Base-by-base conservation (phyloP, 2,888 invertebrate species). In the Norana najaformis region DNA sequence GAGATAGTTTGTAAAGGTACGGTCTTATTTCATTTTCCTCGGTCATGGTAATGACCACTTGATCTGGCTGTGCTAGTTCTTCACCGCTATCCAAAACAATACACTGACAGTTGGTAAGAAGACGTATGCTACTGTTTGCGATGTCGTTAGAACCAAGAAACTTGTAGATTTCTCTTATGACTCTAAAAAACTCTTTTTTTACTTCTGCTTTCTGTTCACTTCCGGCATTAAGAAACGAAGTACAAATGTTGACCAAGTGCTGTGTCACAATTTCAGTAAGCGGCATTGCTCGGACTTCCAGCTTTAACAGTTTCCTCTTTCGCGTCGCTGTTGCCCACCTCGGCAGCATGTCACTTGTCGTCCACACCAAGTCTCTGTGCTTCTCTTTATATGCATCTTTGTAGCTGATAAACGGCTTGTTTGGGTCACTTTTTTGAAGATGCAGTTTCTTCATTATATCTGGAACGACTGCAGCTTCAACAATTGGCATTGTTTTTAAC, bases 401-500 rank as follows among this genome's bases (percentile, higher is more conserved):
- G 37, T 85, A 85, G 85, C 85, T 85, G 23, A 85, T 37, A 14
- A 85, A 85, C 37, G 85, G 37, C 35, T 35, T 23, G 23, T 35
- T 85, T 36, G 34, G 20, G 35, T 35, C 34, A 13, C 35, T 36
- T 37, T 85, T 85, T 16, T 36, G 85, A 37, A 37, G 13, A 36
- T 85, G 85, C 13, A 85, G 23, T 23, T 36, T 36, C 37, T 18
- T 20, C 85, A 35, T 35, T 36, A 35, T 36, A 35, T 0, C 13
- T 20, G 85, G 36, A 36, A 85, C 85, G 23, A 85, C 36, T 35
- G 37, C 37, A 37, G 85, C 85, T 85, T 35, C 36, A 85, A 85
- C 85, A 85, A 85, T 85, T 85, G 85, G 36, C 85, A 85, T 85
- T 23, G 85, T 85, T 85, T 85, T 85, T 36, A 85, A 0, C 37